Conservation (phyloP, 2,113 vertebrate genomes). For the Centropristis striata region DNA sequence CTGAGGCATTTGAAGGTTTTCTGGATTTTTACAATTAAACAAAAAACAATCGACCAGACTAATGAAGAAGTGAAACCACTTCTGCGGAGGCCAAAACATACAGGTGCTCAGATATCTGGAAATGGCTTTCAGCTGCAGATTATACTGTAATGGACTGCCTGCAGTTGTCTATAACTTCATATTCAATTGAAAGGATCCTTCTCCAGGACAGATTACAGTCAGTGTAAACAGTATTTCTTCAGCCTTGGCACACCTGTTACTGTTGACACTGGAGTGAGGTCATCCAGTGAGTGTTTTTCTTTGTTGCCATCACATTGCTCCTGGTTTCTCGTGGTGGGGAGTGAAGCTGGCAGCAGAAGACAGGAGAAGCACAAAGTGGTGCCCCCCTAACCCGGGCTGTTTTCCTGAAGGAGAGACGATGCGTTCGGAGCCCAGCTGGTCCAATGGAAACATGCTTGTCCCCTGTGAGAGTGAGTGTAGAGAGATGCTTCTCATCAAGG, state of each 20-base stretch:
- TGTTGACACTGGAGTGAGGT: constrained; percentile 41
- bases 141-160: background rate
- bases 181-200: constrained; percentile 13
- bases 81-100: background rate
- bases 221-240: constrained; percentile 15
- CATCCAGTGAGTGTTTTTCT: constrained; percentile 44
- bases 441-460: constrained; percentile 73
- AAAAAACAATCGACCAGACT: background rate
- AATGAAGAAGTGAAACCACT: background rate
- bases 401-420: constrained; percentile 57
- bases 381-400: constrained; percentile 18
- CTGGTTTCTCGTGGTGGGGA: constrained; percentile 26
- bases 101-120: background rate
- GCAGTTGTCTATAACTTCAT: constrained; percentile 4
- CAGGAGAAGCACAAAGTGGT: constrained; percentile 7
- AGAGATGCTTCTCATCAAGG: constrained; percentile 67
- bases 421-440: constrained; percentile 65
- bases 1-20: background rate
- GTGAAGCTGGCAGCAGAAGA: constrained; percentile 3
- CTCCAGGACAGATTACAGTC: constrained; percentile 5
- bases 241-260: constrained; percentile 50
- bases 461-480: constrained; percentile 67
- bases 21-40: background rate
- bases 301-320: constrained; percentile 50
- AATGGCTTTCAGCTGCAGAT: background rate